Evolutionary conservation across 2,888 invertebrate species (phyloP).

Genomic region (Ephialtes manifestator): DNA sequence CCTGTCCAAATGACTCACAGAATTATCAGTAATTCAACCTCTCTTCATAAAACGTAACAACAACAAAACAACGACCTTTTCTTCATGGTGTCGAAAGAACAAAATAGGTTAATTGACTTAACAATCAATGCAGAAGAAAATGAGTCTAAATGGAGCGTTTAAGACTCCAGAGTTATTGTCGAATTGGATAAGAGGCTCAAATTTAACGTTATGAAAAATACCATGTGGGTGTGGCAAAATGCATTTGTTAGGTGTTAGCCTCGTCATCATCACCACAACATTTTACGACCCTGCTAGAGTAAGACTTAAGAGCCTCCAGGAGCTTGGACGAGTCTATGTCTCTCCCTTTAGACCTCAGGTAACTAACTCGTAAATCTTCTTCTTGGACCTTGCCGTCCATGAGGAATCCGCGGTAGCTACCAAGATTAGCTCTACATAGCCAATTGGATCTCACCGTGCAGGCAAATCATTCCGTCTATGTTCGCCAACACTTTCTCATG

Average conservation of each 20-base stretch:
- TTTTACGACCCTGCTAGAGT: constrained; percentile 16
- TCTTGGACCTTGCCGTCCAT: constrained; percentile 10
- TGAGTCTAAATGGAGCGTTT: no score
- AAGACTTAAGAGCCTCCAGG: background rate
- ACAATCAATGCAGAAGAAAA: no score
- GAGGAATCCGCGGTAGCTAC: constrained; percentile 33
- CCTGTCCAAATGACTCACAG: no score
- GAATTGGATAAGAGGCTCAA: constrained; percentile 4
- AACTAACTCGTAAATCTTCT: constrained; percentile 52
- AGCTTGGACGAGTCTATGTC: background rate
- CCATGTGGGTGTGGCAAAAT: background rate
- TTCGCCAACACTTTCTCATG: constrained; percentile 18
- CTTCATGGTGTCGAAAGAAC: no score
- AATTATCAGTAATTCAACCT: no score
- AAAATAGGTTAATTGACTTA: no score
- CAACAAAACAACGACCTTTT: no score
- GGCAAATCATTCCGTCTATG: constrained; percentile 27
- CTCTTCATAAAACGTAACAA: no score
- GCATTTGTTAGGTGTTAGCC: background rate
- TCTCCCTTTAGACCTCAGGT: constrained; percentile 3
- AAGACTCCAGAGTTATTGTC: background rate
- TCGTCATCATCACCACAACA: constrained; percentile 23
- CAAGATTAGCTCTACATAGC: constrained; percentile 41
- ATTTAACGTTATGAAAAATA: constrained; percentile 17
- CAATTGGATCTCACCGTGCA: constrained; percentile 29